Evolutionary conservation across 2,797 vertebrate genomes (phyloP), one percentile per base, ranked within the genome.

Genomic region (Arnoldichthys spilopterus): DNA sequence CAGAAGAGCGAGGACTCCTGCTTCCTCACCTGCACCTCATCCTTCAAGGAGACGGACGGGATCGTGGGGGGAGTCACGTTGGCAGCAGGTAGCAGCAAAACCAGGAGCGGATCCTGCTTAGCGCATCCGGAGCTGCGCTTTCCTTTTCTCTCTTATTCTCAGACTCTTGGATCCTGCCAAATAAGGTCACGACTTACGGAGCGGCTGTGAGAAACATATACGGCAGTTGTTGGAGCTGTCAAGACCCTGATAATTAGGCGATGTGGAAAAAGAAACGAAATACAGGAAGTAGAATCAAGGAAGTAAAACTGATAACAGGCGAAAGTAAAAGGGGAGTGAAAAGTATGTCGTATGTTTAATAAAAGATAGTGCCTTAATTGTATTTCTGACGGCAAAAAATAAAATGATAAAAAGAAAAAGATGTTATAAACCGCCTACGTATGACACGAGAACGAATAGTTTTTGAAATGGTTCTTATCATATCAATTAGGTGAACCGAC

Each of bases 31-130:
- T 64, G 62, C 47, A 34, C 18, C 18, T 34, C 30, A 53, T n/a
- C 28, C 47, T n/a, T 70, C 47, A 34, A 70, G 66, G 43, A 28
- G 66, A 70, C 45, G 8, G 67, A 70, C 47, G 7, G 66, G 16
- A 6, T 68, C 66, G 43, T 53, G 67, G 18, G 9, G 11, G 30
- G 16, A 15, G 47, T 49, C 66, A 68, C 66, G 66, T 68, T 15
- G 26, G 12, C 45, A 32, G 28, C 43, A 49, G 61, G 61, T 63
- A 3, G 18, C 61, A 30, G 66, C 16, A 53, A 53, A 69, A 32
- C 45, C 67, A 20, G 45, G 32, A 51, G 16, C 18, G 67, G 67
- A 70, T 53, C 16, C 16, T 0, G 1, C 4, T n/a, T 8, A 32
- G 26, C 11, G 47, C 9, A 70, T 12, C 47, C 18, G 20, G 47